Evolutionary conservation across 92 coral and sea anemone species (phyloP).

Genomic region (Pocillopora meandrina): DNA sequence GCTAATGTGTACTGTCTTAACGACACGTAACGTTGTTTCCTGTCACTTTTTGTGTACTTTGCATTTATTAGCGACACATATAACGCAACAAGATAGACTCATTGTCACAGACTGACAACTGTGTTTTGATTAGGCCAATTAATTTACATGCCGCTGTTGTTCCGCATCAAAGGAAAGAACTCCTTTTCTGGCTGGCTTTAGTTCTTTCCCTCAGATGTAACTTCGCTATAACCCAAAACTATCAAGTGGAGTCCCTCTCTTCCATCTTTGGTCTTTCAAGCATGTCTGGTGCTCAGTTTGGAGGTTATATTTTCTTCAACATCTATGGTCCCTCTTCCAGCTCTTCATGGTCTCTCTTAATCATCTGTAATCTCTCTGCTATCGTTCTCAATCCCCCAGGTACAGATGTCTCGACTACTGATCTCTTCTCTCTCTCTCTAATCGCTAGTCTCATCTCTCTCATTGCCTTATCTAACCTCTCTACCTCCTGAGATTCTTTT

Average conservation of each 20-base stretch:
- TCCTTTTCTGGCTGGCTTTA: neutral
- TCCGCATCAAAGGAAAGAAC: neutral
- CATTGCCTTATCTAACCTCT: neutral
- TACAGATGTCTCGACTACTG: neutral
- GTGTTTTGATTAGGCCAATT: neutral
- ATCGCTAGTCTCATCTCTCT: neutral
- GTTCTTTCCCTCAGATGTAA: neutral
- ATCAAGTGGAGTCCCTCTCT: neutral
- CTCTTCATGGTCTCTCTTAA: too few species aligned
- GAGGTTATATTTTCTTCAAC: too few species aligned
- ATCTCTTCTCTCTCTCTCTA: neutral
- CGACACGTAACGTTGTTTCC: too few species aligned
- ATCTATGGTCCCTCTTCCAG: too few species aligned
- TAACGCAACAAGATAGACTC: too few species aligned
- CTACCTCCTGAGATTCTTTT: too few species aligned
- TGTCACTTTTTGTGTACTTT: too few species aligned
- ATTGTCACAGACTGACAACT: neutral
- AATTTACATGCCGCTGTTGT: neutral
- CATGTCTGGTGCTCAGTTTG: neutral
- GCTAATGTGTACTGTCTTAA: too few species aligned
- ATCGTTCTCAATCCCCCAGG: neutral
- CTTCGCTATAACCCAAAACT: constrained; percentile 8
- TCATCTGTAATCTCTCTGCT: neutral
- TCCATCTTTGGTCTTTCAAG: neutral
- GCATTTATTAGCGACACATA: too few species aligned